Conservation (phyloP, 1,140 invertebrate genomes). For the Drosophila insularis region DNA sequence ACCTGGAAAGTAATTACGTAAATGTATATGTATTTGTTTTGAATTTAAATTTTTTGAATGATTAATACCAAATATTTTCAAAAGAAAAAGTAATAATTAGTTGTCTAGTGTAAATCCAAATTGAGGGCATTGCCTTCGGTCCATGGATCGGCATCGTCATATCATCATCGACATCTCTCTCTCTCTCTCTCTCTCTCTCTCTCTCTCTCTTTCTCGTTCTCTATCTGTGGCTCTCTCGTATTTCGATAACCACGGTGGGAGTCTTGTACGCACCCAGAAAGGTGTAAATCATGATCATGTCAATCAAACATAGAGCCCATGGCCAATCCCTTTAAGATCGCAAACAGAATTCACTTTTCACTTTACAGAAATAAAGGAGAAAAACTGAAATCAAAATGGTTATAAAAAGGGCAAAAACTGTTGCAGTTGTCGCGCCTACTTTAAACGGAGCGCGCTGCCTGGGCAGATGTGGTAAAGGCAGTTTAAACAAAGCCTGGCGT, state of each 20-base stretch:
- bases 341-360: conserved; percentile 61
- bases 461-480: conserved; percentile 30
- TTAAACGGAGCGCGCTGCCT: conserved; percentile 42
- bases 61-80: no score
- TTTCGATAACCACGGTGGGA: conserved; percentile 55
- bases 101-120: conserved; percentile 22
- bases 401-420: conserved; percentile 52
- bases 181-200: conserved; percentile 17
- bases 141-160: conserved; percentile 18
- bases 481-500: conserved; percentile 75
- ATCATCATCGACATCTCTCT: background rate
- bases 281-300: conserved; percentile 82
- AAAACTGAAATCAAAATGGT: background rate
- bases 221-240: background rate
- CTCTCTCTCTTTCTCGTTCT: background rate
- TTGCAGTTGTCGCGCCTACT: conserved; percentile 80
- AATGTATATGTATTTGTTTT: no score
- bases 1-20: no score
- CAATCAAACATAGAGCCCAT: conserved; percentile 59
- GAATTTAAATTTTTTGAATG: no score
- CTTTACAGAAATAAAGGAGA: conserved; percentile 33
- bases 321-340: conserved; percentile 56
- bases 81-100: background rate
- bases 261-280: conserved; percentile 79
- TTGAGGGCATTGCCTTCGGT: conserved; percentile 38